phyloP scores from a whole-genome alignment of 1,140 invertebrate species.

The Neodiprion virginianus region DNA sequence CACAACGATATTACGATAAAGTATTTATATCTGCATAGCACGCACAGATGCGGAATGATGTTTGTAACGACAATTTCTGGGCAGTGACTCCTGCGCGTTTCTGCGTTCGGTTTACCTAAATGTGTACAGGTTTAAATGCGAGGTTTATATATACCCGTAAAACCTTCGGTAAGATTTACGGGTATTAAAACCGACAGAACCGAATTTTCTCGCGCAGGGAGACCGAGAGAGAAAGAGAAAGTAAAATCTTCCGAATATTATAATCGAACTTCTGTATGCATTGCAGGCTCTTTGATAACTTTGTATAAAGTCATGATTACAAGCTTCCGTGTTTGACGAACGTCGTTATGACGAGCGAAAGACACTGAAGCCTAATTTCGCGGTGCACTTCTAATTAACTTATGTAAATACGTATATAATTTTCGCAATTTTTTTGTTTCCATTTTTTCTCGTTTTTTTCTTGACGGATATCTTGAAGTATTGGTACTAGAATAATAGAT shows the following conservation, averaged over 20 bases:
- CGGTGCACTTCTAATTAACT: neutral
- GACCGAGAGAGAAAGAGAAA: too few species aligned
- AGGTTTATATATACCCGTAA: neutral
- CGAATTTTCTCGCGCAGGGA: neutral
- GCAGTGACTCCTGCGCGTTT: neutral
- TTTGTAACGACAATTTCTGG: neutral
- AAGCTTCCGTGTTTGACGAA: neutral
- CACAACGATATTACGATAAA: slow-evolving; percentile 22
- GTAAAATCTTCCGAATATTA: neutral
- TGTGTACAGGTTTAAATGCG: neutral
- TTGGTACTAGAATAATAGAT: slow-evolving; percentile 22
- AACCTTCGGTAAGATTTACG: neutral
- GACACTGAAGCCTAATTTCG: too few species aligned
- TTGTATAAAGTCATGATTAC: neutral
- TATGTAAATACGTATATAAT: neutral
- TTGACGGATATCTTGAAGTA: slow-evolving; percentile 3
- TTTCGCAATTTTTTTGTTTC: neutral
- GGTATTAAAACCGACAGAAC: slow-evolving; percentile 1
- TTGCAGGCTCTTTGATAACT: neutral
- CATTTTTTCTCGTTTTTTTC: slow-evolving; percentile 10
- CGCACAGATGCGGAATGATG: slow-evolving; percentile 1
- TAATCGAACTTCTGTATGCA: neutral
- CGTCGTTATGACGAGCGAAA: neutral
- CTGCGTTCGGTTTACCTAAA: neutral
- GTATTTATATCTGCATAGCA: slow-evolving; percentile 26